These are phyloP conservation scores for Lasioglossum lativentre DNA, from an alignment of 2,888 invertebrate species.

Conservation along the genomic window DNA sequence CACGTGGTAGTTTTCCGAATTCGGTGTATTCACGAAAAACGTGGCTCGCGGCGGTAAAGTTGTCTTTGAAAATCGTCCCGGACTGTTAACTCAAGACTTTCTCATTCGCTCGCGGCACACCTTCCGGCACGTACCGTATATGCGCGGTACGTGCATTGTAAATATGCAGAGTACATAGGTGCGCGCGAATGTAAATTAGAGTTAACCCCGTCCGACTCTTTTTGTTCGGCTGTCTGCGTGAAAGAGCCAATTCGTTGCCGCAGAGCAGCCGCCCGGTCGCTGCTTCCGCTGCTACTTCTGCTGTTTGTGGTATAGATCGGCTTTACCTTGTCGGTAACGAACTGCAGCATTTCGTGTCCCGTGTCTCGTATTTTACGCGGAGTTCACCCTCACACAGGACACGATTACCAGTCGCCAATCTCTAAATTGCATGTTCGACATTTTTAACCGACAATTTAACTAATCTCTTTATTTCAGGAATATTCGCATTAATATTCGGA, in stretches of 20 bases:
- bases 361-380: conserved; percentile 63
- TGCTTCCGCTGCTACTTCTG: conserved; percentile 39
- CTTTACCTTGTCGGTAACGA: conserved; percentile 70
- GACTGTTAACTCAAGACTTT: conserved; percentile 35
- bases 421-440: conserved; percentile 43
- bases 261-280: conserved; percentile 12
- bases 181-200: conserved; percentile 74
- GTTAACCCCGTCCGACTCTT: conserved; percentile 72
- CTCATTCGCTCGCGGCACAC: conserved; percentile 5
- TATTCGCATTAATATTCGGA: too few relatives aligned
- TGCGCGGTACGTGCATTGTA: conserved; percentile 23
- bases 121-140: neutral
- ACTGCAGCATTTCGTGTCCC: conserved; percentile 59
- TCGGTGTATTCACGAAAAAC: conserved; percentile 5
- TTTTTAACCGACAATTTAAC: neutral
- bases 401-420: conserved; percentile 31
- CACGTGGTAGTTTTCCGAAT: neutral
- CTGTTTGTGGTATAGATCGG: conserved; percentile 61
- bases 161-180: conserved; percentile 54
- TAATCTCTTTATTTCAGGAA: too few relatives aligned
- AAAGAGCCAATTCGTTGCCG: conserved; percentile 54
- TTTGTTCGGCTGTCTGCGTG: conserved; percentile 67
- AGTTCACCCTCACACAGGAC: conserved; percentile 15
- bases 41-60: neutral
- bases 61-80: conserved; percentile 28